Percentiles rank a stretch among this genome's conserved stretches.
Evolutionary conservation across 37 sponge, comb jelly and placozoan genomes (phyloP).

Genomic region (Mnemiopsis leidyi): DNA sequence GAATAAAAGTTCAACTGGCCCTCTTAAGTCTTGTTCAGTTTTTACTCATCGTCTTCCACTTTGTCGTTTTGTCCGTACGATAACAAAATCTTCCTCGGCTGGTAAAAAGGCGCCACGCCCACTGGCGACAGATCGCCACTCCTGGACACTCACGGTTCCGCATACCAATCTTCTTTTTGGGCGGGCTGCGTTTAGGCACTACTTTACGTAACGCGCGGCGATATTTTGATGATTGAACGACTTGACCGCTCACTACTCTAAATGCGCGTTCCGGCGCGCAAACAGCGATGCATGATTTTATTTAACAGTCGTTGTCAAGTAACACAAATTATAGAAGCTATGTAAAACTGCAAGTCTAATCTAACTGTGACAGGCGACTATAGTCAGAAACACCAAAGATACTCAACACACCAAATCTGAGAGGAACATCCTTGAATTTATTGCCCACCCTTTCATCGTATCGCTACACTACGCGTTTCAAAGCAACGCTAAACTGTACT

Average conservation of each 20-base stretch:
- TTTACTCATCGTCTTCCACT: too few species aligned
- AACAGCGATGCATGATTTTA: neutral
- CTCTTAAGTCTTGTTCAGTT: too few species aligned
- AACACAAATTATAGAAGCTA: neutral
- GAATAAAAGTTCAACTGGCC: too few species aligned
- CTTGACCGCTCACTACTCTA: neutral
- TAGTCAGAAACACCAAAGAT: conserved; percentile 92
- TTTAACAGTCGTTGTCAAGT: conserved; percentile 30
- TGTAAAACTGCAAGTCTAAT: neutral
- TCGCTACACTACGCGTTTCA: conserved; percentile 91
- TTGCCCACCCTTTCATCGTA: conserved; percentile 91
- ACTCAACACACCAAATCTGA: conserved; percentile 96
- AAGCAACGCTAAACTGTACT: conserved; percentile 93
- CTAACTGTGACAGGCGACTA: conserved; percentile 78
- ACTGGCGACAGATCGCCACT: too few species aligned
- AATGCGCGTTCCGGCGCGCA: conserved; percentile 18
- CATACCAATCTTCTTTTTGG: neutral
- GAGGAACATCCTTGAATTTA: conserved; percentile 83
- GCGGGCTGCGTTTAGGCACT: neutral
- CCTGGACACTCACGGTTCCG: neutral
- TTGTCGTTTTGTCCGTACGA: too few species aligned
- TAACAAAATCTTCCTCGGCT: too few species aligned
- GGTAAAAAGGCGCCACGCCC: too few species aligned
- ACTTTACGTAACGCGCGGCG: conserved; percentile 50
- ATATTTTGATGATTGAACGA: neutral